These are phyloP conservation scores for Danio jaintianensis DNA, from an alignment of 2,797 vertebrate genomes.

Conservation along the genomic window DNA sequence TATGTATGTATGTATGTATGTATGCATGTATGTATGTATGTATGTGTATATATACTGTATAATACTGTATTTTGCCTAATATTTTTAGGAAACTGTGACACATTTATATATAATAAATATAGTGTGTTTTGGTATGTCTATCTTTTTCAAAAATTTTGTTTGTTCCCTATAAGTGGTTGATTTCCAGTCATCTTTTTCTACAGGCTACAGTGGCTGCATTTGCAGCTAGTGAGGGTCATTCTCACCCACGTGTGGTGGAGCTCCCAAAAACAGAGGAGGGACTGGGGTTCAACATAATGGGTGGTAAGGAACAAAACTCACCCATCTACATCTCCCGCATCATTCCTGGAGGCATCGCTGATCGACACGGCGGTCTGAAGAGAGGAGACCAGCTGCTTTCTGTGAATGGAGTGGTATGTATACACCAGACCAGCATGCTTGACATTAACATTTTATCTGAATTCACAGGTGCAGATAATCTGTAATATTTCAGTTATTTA, in stretches of 20 bases:
- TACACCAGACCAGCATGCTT: neutral
- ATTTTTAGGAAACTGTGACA: neutral
- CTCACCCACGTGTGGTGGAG: conserved; percentile 96
- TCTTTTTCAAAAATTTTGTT: no score
- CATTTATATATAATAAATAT: no score
- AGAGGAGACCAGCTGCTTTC: conserved; percentile 97
- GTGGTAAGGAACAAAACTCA: conserved; percentile 98
- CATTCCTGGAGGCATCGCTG: conserved; percentile 96
- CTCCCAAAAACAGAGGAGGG: conserved; percentile 98
- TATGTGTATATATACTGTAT: no score
- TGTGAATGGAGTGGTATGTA: conserved; percentile 95
- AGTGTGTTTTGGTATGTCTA: no score
- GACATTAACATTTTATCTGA: neutral
- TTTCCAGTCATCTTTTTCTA: neutral
- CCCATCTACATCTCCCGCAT: conserved; percentile 98
- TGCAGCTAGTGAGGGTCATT: conserved; percentile 98
- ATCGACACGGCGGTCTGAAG: conserved; percentile 95
- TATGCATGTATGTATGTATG: no score
- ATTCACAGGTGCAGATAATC: neutral
- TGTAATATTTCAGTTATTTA: neutral
- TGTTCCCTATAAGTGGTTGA: neutral
- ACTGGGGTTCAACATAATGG: conserved; percentile 99
- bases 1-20: no score
- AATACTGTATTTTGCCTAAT: neutral
- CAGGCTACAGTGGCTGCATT: conserved; percentile 98